Evolutionary conservation across 2,797 vertebrate genomes (phyloP), one percentile per base, ranked within the genome.

Genomic region (Hyperoplus immaculatus): DNA sequence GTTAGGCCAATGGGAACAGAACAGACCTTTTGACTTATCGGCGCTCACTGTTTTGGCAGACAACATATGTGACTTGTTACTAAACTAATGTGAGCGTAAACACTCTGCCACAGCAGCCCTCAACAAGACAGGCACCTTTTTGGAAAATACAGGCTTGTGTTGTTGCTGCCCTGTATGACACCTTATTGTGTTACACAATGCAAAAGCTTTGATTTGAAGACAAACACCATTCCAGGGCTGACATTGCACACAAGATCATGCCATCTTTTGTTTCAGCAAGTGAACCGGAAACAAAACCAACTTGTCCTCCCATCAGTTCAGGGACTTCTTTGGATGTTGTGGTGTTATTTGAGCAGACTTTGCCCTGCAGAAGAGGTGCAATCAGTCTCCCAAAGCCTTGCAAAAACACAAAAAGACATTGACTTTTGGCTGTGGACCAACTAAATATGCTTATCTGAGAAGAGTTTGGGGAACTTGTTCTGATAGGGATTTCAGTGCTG

Each of bases 311-410:
- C 72, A 58, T 68, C 43, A 68, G 61, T n/a, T 56, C 43, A 39
- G 51, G 47, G 64, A 55, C 77, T 79, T 68, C 18, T 77, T 69
- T 69, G 53, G 59, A 88, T 78, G 56, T 7, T 4, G 8, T 39
- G 55, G 7, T 14, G n/a, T 79, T 81, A 84, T 80, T 72, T 64
- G 46, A 67, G 45, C 16, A 77, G 76, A 87, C 81, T 76, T 86
- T 86, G 75, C 10, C 38, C 74, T 39, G 11, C 38, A 72, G 60
- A 63, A 12, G 51, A 77, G 45, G 6, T 45, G 1, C 6, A 9
- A 36, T 64, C 51, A 76, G 42, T 43, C 41, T 50, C 16, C 42
- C 5, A 72, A 55, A 66, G 55, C 64, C 72, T 77, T 38, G 6
- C 36, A 69, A 53, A 63, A 12, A 6, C 15, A 1, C 36, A n/a